Percentiles rank a stretch among this genome's conserved stretches.
Evolutionary conservation across 2,888 invertebrate species (phyloP).

Genomic region (Resseliella maxima): DNA sequence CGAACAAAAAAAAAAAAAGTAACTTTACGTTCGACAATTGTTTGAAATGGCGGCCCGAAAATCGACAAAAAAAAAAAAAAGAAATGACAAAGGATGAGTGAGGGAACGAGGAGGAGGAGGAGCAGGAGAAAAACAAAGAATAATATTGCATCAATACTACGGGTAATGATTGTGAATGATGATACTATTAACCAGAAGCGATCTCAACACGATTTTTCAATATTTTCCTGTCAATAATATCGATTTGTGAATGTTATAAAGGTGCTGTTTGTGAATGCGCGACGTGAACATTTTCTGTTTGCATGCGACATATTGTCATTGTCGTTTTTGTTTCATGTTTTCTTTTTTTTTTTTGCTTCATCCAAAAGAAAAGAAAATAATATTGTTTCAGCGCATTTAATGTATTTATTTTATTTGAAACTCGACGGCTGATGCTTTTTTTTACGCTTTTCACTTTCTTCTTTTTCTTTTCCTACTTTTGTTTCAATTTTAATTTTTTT

Average conservation of each 20-base stretch:
- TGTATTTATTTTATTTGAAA: not conserved
- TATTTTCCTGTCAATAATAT: conserved; percentile 4
- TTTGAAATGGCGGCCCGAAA: not conserved
- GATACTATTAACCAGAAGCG: conserved; percentile 23
- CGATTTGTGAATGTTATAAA: not conserved
- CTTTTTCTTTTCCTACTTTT: too few relatives aligned
- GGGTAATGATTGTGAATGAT: conserved; percentile 44
- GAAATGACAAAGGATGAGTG: too few relatives aligned
- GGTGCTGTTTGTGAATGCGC: conserved; percentile 3
- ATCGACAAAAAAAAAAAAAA: not conserved
- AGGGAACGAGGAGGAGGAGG: too few relatives aligned
- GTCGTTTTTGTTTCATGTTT: not conserved
- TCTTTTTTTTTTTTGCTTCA: not conserved
- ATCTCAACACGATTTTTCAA: conserved; percentile 22
- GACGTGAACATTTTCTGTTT: not conserved
- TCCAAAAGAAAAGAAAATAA: too few relatives aligned
- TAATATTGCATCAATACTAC: conserved; percentile 14
- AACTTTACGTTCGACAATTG: too few relatives aligned
- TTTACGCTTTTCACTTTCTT: too few relatives aligned
- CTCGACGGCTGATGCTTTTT: not conserved
- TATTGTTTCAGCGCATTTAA: too few relatives aligned
- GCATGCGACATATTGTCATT: not conserved
- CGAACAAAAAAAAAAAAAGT: too few relatives aligned
- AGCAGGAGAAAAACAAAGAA: too few relatives aligned
- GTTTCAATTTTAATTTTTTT: not conserved